phyloP scores from a whole-genome alignment of 2,888 invertebrate species.

The Melanophora roralis region DNA sequence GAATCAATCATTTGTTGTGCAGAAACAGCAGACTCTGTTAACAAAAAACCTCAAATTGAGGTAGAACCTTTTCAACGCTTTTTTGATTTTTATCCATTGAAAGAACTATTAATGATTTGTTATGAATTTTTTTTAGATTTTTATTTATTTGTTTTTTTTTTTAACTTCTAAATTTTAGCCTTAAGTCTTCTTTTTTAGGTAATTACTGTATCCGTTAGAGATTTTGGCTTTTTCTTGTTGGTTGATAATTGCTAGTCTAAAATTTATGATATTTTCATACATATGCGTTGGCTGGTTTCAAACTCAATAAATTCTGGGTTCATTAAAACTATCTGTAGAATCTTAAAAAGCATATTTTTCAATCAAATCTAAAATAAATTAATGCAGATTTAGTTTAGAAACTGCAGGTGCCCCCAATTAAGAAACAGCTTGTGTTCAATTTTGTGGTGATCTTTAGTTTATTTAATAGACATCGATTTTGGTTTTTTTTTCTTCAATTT shows the following conservation, averaged over 20 bases:
- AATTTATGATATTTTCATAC: slow-evolving; percentile 6
- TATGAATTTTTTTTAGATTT: background rate
- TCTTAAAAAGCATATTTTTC: slow-evolving; percentile 20
- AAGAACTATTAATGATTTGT: slow-evolving; percentile 24
- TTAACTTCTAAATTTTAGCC: background rate
- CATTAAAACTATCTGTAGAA: slow-evolving; percentile 30
- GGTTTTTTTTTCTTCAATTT: background rate
- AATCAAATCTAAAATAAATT: slow-evolving; percentile 1
- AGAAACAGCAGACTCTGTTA: background rate
- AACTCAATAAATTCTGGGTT: slow-evolving; percentile 9
- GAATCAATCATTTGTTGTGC: background rate
- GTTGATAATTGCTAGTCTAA: background rate
- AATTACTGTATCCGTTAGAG: slow-evolving; percentile 53
- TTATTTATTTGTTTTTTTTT: background rate
- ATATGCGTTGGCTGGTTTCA: slow-evolving; percentile 16
- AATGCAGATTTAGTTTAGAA: background rate
- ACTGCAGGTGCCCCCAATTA: slow-evolving; percentile 50
- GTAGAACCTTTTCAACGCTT: background rate
- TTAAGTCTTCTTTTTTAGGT: slow-evolving; percentile 2
- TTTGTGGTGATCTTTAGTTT: background rate
- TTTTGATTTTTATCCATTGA: slow-evolving; percentile 1
- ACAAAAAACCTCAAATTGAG: background rate
- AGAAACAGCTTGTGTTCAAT: background rate
- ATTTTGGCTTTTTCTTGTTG: background rate
- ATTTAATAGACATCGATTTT: background rate